Percentiles rank a stretch among this genome's conserved stretches.
phyloP scores from a whole-genome alignment of 2,113 vertebrate genomes.

The Anas platyrhynchos region DNA sequence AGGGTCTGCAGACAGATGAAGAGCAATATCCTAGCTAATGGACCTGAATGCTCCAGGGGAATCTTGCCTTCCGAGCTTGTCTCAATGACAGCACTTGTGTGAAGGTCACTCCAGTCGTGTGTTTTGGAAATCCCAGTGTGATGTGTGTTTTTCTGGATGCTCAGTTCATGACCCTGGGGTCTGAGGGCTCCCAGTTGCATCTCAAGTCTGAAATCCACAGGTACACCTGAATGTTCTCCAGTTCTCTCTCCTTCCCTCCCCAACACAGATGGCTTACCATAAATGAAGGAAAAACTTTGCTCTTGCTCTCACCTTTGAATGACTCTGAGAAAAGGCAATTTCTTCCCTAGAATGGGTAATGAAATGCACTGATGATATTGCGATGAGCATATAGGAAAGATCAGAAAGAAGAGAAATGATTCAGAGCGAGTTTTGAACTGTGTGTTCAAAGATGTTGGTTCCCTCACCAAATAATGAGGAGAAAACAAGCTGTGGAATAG shows the following conservation, averaged over 20 bases:
- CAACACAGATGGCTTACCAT: not conserved
- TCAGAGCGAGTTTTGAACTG: not conserved
- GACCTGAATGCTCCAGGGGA: rapidly evolving
- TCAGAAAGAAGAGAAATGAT: not conserved
- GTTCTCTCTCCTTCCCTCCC: not conserved
- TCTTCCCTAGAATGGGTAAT: not conserved
- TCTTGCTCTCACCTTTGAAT: not conserved
- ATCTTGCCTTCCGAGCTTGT: not conserved
- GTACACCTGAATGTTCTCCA: not conserved
- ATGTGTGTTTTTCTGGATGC: not conserved
- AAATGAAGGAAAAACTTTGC: not conserved
- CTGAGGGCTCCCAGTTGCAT: not conserved
- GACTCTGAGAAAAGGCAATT: not conserved
- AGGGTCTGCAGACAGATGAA: not conserved
- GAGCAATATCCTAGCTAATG: too few relatives aligned
- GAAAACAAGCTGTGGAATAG: not conserved
- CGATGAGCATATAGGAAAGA: not conserved
- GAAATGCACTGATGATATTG: not conserved
- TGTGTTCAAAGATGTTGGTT: not conserved
- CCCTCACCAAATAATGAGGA: not conserved
- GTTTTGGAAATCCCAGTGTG: not conserved
- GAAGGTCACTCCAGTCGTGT: not conserved
- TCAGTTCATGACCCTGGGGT: not conserved
- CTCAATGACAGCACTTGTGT: not conserved
- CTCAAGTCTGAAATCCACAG: not conserved